These are phyloP conservation scores for Yasuhikotakia modesta DNA, from an alignment of 2,797 vertebrate genomes.

Conservation along the genomic window DNA sequence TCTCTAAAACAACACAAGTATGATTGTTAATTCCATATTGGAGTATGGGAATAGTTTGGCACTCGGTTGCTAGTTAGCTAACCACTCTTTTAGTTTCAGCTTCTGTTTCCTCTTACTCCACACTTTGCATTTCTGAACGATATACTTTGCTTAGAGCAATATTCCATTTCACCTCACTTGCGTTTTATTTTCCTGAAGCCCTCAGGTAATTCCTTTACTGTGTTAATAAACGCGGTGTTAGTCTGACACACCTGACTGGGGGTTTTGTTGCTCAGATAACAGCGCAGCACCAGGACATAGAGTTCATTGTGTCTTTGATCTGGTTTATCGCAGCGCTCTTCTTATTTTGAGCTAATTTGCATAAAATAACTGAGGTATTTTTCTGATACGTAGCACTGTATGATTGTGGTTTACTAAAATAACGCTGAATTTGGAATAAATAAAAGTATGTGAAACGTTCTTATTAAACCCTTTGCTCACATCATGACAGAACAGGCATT, in stretches of 20 bases:
- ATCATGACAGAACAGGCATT: too few species aligned
- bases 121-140: slow-evolving; percentile 10
- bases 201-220: neutral
- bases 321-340: neutral
- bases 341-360: slow-evolving; percentile 1
- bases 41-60: slow-evolving; percentile 5
- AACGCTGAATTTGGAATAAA: neutral
- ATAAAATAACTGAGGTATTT: neutral
- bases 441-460: neutral
- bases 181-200: slow-evolving; percentile 1
- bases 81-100: neutral
- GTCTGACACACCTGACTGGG: slow-evolving; percentile 16
- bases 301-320: slow-evolving; percentile 67
- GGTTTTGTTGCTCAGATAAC: slow-evolving; percentile 15
- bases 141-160: slow-evolving; percentile 1
- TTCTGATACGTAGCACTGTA: neutral
- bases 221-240: neutral
- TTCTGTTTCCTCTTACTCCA: neutral
- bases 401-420: neutral
- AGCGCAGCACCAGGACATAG: slow-evolving; percentile 64
- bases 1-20: neutral
- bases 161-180: neutral
- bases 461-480: too few species aligned
- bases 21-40: neutral
- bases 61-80: neutral